These are phyloP conservation scores for Eristalis intricaria DNA, from an alignment of 2,888 invertebrate genomes.

Conservation along the genomic window DNA sequence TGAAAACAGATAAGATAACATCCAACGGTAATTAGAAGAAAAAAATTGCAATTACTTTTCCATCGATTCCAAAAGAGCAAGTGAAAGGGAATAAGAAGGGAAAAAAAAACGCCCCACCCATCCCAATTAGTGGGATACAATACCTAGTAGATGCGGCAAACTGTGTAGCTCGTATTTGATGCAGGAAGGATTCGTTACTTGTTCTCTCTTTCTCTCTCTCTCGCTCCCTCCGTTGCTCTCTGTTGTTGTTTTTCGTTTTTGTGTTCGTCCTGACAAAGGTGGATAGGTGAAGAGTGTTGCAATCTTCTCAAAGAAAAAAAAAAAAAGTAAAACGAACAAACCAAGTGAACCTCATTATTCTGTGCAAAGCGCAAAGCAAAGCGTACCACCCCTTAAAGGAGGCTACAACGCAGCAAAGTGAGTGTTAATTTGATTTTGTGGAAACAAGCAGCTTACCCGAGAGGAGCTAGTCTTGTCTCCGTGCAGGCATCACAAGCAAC, in stretches of 20 bases:
- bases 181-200: slow-evolving; percentile 42
- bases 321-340: neutral
- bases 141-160: slow-evolving; percentile 60
- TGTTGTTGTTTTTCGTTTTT: neutral
- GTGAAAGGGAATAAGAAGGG: neutral
- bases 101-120: slow-evolving; percentile 68
- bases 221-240: slow-evolving; percentile 12
- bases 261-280: slow-evolving; percentile 6
- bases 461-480: too few species aligned
- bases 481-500: slow-evolving; percentile 50
- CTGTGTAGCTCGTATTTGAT: slow-evolving; percentile 39
- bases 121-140: slow-evolving; percentile 55
- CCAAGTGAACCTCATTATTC: slow-evolving; percentile 64
- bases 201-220: slow-evolving; percentile 17
- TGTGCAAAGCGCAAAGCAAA: slow-evolving; percentile 30
- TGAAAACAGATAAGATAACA: neutral
- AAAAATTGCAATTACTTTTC: slow-evolving; percentile 8
- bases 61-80: neutral
- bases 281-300: slow-evolving; percentile 26
- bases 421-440: slow-evolving; percentile 62
- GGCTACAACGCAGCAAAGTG: slow-evolving; percentile 55
- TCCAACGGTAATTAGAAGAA: neutral
- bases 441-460: slow-evolving; percentile 32
- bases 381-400: slow-evolving; percentile 21
- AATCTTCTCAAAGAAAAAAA: slow-evolving; percentile 23